Conservation (phyloP, 2,797 vertebrate genomes). For the Parauchenoglanis punctatus region DNA sequence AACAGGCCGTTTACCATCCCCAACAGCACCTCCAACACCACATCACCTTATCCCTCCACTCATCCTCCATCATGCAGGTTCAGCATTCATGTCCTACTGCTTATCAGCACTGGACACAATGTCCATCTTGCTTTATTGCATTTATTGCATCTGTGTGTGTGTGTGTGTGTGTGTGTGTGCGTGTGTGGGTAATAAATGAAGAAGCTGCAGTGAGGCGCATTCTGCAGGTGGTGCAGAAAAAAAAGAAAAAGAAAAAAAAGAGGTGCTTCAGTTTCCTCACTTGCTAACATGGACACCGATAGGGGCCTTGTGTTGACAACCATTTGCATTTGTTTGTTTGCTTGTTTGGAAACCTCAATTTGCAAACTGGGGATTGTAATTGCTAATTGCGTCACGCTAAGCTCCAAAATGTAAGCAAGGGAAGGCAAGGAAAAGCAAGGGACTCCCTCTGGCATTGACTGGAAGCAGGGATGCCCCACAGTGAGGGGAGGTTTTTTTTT, state of each 20-base stretch:
- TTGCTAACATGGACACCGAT: conserved; percentile 51
- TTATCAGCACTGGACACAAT: conserved; percentile 6
- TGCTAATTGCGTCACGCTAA: conserved; percentile 23
- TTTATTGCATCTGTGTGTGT: conserved; percentile 16
- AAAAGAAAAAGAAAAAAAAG: not conserved
- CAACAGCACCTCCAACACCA: not conserved
- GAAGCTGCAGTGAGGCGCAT: conserved; percentile 85
- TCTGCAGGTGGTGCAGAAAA: conserved; percentile 88
- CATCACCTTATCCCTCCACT: not conserved
- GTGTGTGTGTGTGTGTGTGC: conserved; percentile 61
- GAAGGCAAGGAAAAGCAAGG: conserved; percentile 31
- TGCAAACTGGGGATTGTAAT: conserved; percentile 7
- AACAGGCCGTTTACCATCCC: conserved; percentile 60
- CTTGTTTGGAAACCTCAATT: not conserved
- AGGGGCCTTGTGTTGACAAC: conserved; percentile 32
- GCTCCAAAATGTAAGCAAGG: conserved; percentile 27
- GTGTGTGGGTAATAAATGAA: conserved; percentile 71
- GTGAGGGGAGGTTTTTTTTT: conserved; percentile 26
- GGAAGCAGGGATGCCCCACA: conserved; percentile 46
- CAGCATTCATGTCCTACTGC: not conserved
- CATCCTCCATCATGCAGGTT: conserved; percentile 11
- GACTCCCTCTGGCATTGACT: conserved; percentile 48
- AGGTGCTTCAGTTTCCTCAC: not conserved
- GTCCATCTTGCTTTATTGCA: conserved; percentile 41
- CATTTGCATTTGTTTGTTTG: not conserved